Conservation (phyloP, 2,888 invertebrate species). For the Chromoteleia sp. region DNA sequence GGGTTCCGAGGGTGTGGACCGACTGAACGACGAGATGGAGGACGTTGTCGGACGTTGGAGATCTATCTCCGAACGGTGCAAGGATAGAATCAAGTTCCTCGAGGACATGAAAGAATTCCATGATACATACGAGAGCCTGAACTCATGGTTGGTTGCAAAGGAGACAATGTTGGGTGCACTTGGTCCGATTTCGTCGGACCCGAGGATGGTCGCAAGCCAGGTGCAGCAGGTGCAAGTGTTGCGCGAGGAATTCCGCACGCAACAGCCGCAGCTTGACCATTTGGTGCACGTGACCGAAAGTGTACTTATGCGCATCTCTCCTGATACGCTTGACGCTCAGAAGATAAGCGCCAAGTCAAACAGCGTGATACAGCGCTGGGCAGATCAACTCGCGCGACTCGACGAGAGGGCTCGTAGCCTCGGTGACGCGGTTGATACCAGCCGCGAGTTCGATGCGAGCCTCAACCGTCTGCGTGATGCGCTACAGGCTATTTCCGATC, state of each 20-base stretch:
- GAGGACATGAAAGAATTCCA: constrained; percentile 96
- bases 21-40: constrained; percentile 93
- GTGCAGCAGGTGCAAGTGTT: constrained; percentile 96
- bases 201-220: constrained; percentile 97
- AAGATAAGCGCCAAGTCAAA: constrained; percentile 90
- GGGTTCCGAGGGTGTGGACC: constrained; percentile 93
- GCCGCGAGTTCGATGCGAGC: constrained; percentile 96
- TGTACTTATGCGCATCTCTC: constrained; percentile 86
- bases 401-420: constrained; percentile 95
- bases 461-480: constrained; percentile 93
- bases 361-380: constrained; percentile 87
- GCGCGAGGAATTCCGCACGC: constrained; percentile 96
- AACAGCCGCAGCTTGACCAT: constrained; percentile 95
- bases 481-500: constrained; percentile 94
- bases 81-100: constrained; percentile 90
- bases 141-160: constrained; percentile 95
- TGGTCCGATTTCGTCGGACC: constrained; percentile 98
- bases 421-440: constrained; percentile 96
- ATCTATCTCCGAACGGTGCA: constrained; percentile 93
- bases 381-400: constrained; percentile 90
- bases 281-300: constrained; percentile 92
- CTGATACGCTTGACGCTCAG: constrained; percentile 87
- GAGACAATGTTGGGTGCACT: constrained; percentile 98
- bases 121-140: constrained; percentile 93
- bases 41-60: constrained; percentile 94